Conservation (phyloP, 2,797 vertebrate species). For the Poeciliopsis gracilis region DNA sequence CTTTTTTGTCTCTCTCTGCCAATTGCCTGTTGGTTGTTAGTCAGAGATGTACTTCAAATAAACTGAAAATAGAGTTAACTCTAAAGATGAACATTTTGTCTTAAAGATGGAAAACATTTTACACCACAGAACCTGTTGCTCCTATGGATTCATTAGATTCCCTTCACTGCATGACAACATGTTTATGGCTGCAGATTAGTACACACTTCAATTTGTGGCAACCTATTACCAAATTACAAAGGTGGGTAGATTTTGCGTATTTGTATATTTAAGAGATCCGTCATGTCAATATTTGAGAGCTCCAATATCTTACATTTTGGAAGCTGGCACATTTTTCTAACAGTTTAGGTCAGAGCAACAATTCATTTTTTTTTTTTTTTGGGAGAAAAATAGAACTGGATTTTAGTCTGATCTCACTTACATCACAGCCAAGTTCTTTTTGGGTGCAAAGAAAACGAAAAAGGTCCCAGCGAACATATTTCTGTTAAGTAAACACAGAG, state of each 20-base stretch:
- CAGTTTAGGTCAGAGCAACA: neutral
- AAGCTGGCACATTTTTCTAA: neutral
- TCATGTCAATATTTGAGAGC: too few relatives aligned
- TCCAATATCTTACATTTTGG: neutral
- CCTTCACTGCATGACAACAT: neutral
- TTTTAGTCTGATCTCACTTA: neutral
- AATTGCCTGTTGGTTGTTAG: conserved; percentile 24
- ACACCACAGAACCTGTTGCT: neutral
- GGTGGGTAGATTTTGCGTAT: neutral
- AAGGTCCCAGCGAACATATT: neutral
- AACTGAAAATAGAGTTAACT: conserved; percentile 27
- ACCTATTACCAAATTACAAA: neutral
- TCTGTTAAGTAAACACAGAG: neutral
- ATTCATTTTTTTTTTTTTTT: neutral
- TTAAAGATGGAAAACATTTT: conserved; percentile 20
- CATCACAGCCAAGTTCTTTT: neutral
- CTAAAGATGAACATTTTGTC: conserved; percentile 20
- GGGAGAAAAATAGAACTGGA: neutral
- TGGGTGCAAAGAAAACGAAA: neutral
- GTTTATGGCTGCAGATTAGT: neutral
- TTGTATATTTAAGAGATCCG: neutral
- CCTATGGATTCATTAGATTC: conserved; percentile 23
- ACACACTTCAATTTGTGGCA: conserved; percentile 8
- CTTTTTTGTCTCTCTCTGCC: neutral
- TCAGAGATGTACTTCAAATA: conserved; percentile 25